These are phyloP conservation scores for Artemia sp. DNA, from an alignment of 2,888 invertebrate species.

Conservation along the genomic window DNA sequence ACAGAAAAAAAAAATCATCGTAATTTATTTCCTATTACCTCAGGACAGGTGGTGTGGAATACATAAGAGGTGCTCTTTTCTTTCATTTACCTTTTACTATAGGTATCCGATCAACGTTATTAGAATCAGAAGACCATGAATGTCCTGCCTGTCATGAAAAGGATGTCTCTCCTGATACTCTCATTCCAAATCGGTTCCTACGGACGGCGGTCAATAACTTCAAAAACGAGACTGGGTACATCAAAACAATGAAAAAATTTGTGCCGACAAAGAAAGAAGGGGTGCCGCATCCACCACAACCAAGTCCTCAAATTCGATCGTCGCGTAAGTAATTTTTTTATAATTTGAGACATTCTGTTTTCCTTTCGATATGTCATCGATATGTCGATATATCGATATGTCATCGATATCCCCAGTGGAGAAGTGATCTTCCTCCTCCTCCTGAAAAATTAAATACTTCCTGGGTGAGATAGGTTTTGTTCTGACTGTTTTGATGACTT, in stretches of 20 bases:
- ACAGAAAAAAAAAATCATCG: neutral
- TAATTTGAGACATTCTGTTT: too few species aligned
- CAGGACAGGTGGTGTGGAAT: conserved; percentile 10
- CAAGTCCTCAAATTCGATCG: neutral
- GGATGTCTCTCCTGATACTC: conserved; percentile 74
- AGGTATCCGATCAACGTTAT: conserved; percentile 69
- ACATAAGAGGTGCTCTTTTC: conserved; percentile 19
- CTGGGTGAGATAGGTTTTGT: too few species aligned
- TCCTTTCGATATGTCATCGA: too few species aligned
- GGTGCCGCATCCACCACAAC: neutral
- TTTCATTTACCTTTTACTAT: conserved; percentile 24
- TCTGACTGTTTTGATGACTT: too few species aligned
- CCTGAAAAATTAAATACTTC: too few species aligned
- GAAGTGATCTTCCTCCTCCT: too few species aligned
- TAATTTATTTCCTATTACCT: conserved; percentile 15
- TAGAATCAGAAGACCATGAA: conserved; percentile 85
- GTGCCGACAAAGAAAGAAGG: conserved; percentile 11
- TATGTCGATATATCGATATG: too few species aligned
- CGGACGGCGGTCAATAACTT: conserved; percentile 75
- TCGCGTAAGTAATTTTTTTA: neutral
- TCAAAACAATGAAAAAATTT: conserved; percentile 32
- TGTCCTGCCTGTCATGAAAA: conserved; percentile 87
- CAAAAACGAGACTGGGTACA: conserved; percentile 78
- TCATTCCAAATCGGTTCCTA: conserved; percentile 80
- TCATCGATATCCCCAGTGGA: too few species aligned